A percentile compares a stretch with the other conserved stretches of the same genome.
Conservation (phyloP, 2,797 vertebrate genomes). For the Sparus aurata region DNA sequence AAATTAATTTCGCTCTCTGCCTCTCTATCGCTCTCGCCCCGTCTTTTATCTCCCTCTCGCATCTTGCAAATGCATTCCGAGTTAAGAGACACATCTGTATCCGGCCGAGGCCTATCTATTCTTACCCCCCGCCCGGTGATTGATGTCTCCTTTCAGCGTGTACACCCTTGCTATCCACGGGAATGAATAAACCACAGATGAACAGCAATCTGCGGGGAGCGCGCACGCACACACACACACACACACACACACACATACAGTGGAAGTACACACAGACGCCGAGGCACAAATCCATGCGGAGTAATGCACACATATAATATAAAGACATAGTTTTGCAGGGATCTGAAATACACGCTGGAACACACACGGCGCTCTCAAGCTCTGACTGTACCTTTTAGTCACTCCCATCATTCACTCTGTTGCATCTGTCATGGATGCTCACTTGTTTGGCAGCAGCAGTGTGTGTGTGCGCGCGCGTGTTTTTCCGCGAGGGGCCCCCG, state of each 20-base stretch:
- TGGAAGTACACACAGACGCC: conserved; percentile 26
- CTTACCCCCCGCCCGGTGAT: conserved; percentile 69
- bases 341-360: neutral
- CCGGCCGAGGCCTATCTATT: conserved; percentile 64
- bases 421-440: conserved; percentile 59
- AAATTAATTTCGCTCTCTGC: conserved; percentile 15
- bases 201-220: conserved; percentile 69
- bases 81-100: conserved; percentile 65
- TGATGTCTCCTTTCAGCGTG: conserved; percentile 78
- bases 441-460: conserved; percentile 18
- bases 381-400: conserved; percentile 38
- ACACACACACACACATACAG: conserved; percentile 17
- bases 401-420: conserved; percentile 59
- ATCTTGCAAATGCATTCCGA: conserved; percentile 30
- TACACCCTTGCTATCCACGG: conserved; percentile 72
- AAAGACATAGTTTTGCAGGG: neutral
- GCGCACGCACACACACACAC: conserved; percentile 35
- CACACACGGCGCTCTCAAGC: conserved; percentile 20
- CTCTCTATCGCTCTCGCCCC: neutral
- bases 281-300: conserved; percentile 14
- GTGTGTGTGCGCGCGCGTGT: neutral
- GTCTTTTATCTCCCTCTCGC: conserved; percentile 8
- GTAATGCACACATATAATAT: conserved; percentile 4
- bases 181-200: conserved; percentile 80
- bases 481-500: neutral